Evolutionary conservation across 2,888 invertebrate species (phyloP).

Genomic region (Protophormia terraenovae): DNA sequence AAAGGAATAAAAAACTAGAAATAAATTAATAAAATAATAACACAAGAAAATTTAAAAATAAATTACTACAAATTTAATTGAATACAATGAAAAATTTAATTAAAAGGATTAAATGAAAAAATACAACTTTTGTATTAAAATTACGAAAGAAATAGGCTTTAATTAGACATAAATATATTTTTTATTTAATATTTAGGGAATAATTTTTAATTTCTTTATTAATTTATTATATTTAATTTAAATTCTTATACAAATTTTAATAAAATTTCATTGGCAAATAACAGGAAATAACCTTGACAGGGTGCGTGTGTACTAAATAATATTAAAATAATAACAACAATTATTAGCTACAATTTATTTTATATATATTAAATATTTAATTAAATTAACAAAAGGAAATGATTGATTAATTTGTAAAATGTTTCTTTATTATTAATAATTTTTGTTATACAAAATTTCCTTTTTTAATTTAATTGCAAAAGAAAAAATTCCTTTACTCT

Average conservation of each 20-base stretch:
- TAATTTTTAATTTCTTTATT: too few relatives aligned
- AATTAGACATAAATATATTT: too few relatives aligned
- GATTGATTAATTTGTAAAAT: too few relatives aligned
- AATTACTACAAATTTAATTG: not conserved
- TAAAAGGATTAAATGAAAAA: not conserved
- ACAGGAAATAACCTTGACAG: conserved; percentile 74
- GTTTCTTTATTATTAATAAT: too few relatives aligned
- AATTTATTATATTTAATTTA: too few relatives aligned
- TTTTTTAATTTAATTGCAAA: not conserved
- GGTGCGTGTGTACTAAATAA: conserved; percentile 72
- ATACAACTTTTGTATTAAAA: too few relatives aligned
- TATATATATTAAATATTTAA: too few relatives aligned
- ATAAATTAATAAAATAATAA: conserved; percentile 3
- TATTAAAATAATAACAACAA: conserved; percentile 72
- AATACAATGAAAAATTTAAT: not conserved
- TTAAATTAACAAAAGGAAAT: too few relatives aligned
- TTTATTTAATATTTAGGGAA: too few relatives aligned
- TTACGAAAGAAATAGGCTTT: too few relatives aligned
- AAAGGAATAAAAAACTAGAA: not conserved
- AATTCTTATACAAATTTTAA: too few relatives aligned
- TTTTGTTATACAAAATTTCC: not conserved
- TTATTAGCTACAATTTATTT: not conserved
- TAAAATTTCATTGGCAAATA: conserved; percentile 59
- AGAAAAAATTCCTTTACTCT: conserved; percentile 28
- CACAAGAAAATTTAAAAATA: not conserved